Evolutionary conservation across 2,888 invertebrate species (phyloP).

Genomic region (Venustoraphidia nigricollis): DNA sequence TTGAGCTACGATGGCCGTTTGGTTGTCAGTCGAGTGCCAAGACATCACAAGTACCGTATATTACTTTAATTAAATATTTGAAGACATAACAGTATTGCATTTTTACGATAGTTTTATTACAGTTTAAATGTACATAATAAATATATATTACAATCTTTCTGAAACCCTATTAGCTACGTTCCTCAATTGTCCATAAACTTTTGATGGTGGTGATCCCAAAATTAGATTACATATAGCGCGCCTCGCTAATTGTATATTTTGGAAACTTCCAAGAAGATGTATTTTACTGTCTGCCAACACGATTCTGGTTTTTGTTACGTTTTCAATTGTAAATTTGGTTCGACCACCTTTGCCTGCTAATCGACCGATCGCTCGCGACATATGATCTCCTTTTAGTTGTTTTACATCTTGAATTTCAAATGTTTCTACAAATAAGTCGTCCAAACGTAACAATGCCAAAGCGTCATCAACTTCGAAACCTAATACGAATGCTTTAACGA

Average conservation of each 20-base stretch:
- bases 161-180: constrained; percentile 71
- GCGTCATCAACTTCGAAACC: constrained; percentile 98
- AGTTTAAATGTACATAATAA: constrained; percentile 18
- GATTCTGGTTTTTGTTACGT: constrained; percentile 95
- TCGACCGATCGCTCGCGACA: constrained; percentile 91
- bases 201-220: constrained; percentile 91
- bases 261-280: constrained; percentile 92
- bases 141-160: constrained; percentile 53
- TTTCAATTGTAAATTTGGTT: constrained; percentile 97
- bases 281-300: constrained; percentile 93
- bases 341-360: constrained; percentile 94
- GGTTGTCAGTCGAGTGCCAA: constrained; percentile 84
- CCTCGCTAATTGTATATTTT: constrained; percentile 89
- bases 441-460: constrained; percentile 79
- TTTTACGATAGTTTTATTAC: constrained; percentile 5
- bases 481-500: constrained; percentile 87
- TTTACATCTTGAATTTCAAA: constrained; percentile 97
- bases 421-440: constrained; percentile 92
- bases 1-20: constrained; percentile 93
- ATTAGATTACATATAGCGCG: constrained; percentile 93
- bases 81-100: not conserved
- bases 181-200: constrained; percentile 90
- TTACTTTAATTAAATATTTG: constrained; percentile 31
- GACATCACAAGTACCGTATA: constrained; percentile 87
- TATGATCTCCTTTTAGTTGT: constrained; percentile 86